phyloP scores from a whole-genome alignment of 2,888 invertebrate genomes.

The Cylindroiulus punctatus region DNA sequence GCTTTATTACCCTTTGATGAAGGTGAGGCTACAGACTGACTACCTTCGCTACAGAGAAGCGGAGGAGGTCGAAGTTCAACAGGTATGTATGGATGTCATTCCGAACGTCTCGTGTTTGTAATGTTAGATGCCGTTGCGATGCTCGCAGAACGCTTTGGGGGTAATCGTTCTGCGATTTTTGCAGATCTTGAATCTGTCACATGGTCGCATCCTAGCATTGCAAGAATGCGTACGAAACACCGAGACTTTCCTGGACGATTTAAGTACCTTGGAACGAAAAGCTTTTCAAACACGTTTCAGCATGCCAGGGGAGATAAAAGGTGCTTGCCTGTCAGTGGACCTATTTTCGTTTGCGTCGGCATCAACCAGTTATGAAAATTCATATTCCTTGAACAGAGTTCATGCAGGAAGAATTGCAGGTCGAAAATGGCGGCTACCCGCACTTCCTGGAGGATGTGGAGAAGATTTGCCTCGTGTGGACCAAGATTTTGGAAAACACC shows the following conservation, averaged over 20 bases:
- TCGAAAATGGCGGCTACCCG: background rate
- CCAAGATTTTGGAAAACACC: conserved; percentile 21
- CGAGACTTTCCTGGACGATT: background rate
- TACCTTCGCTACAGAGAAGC: background rate
- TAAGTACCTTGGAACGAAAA: background rate
- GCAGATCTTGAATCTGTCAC: background rate
- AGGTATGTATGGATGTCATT: background rate
- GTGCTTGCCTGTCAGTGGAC: background rate
- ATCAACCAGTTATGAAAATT: background rate
- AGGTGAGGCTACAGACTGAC: background rate
- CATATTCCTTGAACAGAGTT: background rate
- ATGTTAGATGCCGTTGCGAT: background rate
- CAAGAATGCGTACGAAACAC: conserved; percentile 11
- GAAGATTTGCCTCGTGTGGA: background rate
- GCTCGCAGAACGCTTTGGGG: too few relatives aligned
- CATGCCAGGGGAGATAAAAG: conserved; percentile 27
- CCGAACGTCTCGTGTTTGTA: background rate
- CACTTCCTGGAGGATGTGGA: conserved; percentile 5
- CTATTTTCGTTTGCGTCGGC: background rate
- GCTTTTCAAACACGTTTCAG: background rate
- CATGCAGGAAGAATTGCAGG: background rate
- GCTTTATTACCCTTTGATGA: background rate
- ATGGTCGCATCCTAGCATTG: background rate
- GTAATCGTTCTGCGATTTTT: background rate
- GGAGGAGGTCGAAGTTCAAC: background rate